Base-by-base conservation (phyloP, 2,888 invertebrate genomes). In the Glomeris marginata region DNA sequence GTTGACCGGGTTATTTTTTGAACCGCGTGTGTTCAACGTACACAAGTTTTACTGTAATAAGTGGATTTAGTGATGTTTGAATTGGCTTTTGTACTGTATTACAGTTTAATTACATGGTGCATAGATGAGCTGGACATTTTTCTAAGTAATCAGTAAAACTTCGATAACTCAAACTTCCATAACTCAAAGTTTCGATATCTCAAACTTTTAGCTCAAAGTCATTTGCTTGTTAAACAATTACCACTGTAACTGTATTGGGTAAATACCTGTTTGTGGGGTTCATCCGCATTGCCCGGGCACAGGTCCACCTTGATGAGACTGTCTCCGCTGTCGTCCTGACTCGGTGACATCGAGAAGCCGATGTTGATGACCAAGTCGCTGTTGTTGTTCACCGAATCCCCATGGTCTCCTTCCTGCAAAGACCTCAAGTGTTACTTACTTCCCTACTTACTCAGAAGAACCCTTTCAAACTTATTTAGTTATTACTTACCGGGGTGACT, bases 341-440 rank as follows among this genome's bases (percentile, higher is more conserved):
- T 43, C 20, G 49, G 49, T 11, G 53, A 53, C 51, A 51, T 15
- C 2, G 53, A 53, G 5, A 51, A 51, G 35, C 50, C 53, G 34
- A 42, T 44, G 38, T 48, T 46, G 13, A 53, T 51, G 34, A 53
- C 40, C 18, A 53, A 38, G 10, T 35, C 28, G 28, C 28, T 28
- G 28, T 28, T 28, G 28, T 28, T 28, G 28, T 28, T 36, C 11
- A 43, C 38, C 13, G 49, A 45, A 49, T 38, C 28, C 1, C 15
- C 37, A 49, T 21, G 16, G 20, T 18, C 38, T 36, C 38, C 49
- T 22, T 28, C 8, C 28, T 28, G 28, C 28, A 28, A 28, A 28
- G n/a, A 28, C 28, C 3, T 8, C 4, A 28, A 28, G 28, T 28
- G 13, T 13, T 13, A 13, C 10, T 36, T 36, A 36, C 13, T 36